Conservation (phyloP, 2,797 vertebrate genomes). For the Molossus alvarezi region DNA sequence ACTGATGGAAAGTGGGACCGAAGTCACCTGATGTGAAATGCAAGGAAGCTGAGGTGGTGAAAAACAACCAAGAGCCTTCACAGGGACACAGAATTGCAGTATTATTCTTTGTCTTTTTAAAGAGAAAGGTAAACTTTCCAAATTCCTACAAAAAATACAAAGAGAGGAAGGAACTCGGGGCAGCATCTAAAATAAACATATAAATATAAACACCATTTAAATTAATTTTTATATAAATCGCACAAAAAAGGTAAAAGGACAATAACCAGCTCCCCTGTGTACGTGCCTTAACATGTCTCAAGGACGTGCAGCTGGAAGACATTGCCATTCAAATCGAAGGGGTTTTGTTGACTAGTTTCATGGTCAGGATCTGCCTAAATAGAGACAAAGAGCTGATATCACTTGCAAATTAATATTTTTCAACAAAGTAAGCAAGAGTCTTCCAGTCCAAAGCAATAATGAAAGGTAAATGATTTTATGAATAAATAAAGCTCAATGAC, state of each 20-base stretch:
- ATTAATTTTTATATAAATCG: background rate
- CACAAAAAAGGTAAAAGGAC: background rate
- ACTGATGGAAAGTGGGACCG: background rate
- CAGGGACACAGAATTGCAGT: background rate
- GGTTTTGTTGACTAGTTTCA: background rate
- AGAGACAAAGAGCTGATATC: background rate
- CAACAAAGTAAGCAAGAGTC: background rate
- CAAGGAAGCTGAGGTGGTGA: background rate
- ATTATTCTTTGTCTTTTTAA: background rate
- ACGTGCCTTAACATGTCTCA: background rate
- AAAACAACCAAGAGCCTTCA: background rate
- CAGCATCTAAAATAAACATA: background rate
- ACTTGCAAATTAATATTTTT: slow-evolving; percentile 43
- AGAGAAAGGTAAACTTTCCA: background rate
- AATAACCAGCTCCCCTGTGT: background rate
- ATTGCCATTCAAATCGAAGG: background rate
- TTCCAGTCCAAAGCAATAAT: background rate
- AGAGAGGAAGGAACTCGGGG: background rate
- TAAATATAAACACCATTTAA: background rate
- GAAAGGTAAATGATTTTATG: slow-evolving; percentile 48
- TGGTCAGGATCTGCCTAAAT: background rate
- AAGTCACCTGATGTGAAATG: background rate
- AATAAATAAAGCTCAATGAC: slow-evolving; percentile 59
- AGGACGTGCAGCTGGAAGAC: background rate
- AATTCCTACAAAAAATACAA: background rate